phyloP scores from a whole-genome alignment of 2,888 invertebrate genomes.

The Camptogramma bilineatum region DNA sequence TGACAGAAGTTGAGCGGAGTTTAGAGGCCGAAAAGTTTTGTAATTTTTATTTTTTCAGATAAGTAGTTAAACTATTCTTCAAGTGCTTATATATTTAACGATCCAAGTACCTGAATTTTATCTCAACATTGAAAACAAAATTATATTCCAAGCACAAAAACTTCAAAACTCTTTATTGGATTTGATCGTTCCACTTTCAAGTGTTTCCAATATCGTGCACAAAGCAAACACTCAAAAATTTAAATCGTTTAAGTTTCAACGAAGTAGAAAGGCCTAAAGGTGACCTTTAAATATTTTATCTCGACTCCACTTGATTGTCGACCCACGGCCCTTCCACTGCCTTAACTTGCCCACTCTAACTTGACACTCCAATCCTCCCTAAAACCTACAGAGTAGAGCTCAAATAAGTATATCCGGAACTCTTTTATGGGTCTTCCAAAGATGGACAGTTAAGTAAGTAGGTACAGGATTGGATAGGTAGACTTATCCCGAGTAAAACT shows the following conservation, averaged over 20 bases:
- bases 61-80: too few relatives aligned
- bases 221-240: conserved; percentile 64
- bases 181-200: conserved; percentile 25
- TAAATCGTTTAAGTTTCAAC: conserved; percentile 67
- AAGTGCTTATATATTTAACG: too few relatives aligned
- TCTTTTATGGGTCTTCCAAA: conserved; percentile 63
- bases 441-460: conserved; percentile 64
- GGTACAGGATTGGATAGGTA: conserved; percentile 72
- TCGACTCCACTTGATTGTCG: conserved; percentile 79
- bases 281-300: conserved; percentile 84
- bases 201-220: conserved; percentile 39
- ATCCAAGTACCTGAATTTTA: neutral
- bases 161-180: conserved; percentile 5
- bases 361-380: conserved; percentile 60
- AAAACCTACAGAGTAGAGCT: conserved; percentile 56
- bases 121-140: neutral
- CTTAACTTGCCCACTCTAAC: conserved; percentile 66
- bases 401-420: conserved; percentile 61
- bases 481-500: conserved; percentile 74
- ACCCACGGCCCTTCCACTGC: conserved; percentile 75
- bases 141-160: neutral
- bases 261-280: conserved; percentile 64
- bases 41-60: too few relatives aligned
- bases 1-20: too few relatives aligned
- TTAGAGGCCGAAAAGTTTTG: too few relatives aligned